Evolutionary conservation across 2,888 invertebrate genomes (phyloP).

Genomic region (Eueremaeus valkanovi): DNA sequence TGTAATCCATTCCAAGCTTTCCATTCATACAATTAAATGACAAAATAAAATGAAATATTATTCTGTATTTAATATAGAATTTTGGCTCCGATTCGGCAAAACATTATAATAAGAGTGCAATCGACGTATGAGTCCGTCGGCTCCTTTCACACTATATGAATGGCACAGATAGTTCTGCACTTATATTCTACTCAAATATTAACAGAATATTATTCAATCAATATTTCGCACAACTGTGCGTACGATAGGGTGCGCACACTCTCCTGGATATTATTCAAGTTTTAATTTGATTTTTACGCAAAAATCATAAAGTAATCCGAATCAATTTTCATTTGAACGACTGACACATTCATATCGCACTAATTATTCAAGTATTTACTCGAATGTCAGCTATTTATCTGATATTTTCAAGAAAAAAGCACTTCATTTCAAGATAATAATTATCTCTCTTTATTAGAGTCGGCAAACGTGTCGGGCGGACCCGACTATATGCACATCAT

Average conservation of each 20-base stretch:
- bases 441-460: too few species aligned
- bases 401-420: too few species aligned
- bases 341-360: too few species aligned
- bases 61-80: not conserved
- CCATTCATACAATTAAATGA: not conserved
- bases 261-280: too few species aligned
- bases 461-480: too few species aligned
- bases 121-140: not conserved
- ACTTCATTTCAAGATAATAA: too few species aligned
- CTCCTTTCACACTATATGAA: not conserved
- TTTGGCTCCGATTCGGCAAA: not conserved
- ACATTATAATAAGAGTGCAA: not conserved
- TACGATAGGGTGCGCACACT: slow-evolving; percentile 9
- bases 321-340: too few species aligned
- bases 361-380: too few species aligned
- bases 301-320: too few species aligned
- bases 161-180: not conserved
- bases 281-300: too few species aligned
- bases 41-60: not conserved
- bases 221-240: not conserved
- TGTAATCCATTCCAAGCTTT: not conserved
- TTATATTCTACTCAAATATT: not conserved
- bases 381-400: too few species aligned
- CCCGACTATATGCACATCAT: too few species aligned
- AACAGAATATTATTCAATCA: slow-evolving; percentile 6